A percentile compares a stretch with the other conserved stretches of the same genome.
These are phyloP conservation scores for Scaptomyza flava DNA, from an alignment of 2,888 invertebrate species.

Conservation along the genomic window DNA sequence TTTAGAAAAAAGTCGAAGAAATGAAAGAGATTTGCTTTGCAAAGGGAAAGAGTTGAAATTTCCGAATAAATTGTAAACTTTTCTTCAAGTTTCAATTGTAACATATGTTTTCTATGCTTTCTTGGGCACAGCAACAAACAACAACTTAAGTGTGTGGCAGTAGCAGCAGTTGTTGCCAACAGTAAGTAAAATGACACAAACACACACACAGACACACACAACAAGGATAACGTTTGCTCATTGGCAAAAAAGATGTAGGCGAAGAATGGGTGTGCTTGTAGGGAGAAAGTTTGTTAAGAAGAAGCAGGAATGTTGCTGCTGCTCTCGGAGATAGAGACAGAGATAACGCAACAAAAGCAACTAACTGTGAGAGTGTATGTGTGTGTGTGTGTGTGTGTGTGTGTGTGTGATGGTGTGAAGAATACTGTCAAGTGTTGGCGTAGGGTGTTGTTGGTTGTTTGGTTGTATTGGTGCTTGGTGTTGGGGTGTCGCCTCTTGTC, in stretches of 20 bases:
- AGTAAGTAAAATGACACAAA: constrained; percentile 5
- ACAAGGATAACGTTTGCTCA: constrained; percentile 15
- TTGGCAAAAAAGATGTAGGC: constrained; percentile 28
- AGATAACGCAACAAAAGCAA: constrained; percentile 34
- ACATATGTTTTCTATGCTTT: background rate
- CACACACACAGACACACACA: constrained; percentile 26
- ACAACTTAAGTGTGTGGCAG: background rate
- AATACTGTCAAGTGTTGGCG: constrained; percentile 73
- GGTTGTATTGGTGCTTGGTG: constrained; percentile 22
- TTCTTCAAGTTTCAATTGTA: background rate
- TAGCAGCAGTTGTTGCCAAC: constrained; percentile 1
- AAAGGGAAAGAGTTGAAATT: background rate
- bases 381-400: background rate
- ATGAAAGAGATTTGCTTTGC: background rate
- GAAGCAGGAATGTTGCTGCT: constrained; percentile 8
- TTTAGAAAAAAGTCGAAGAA: background rate
- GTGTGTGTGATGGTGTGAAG: constrained; percentile 25
- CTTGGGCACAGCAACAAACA: background rate
- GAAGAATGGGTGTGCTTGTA: constrained; percentile 9
- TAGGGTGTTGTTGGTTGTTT: constrained; percentile 56
- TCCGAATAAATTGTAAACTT: background rate
- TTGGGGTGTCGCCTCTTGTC: constrained; percentile 54
- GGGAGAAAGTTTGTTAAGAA: background rate
- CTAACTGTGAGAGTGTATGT: background rate
- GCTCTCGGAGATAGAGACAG: constrained; percentile 49